phyloP scores from a whole-genome alignment of 2,888 invertebrate genomes.

The Pristionchus arcanus region DNA sequence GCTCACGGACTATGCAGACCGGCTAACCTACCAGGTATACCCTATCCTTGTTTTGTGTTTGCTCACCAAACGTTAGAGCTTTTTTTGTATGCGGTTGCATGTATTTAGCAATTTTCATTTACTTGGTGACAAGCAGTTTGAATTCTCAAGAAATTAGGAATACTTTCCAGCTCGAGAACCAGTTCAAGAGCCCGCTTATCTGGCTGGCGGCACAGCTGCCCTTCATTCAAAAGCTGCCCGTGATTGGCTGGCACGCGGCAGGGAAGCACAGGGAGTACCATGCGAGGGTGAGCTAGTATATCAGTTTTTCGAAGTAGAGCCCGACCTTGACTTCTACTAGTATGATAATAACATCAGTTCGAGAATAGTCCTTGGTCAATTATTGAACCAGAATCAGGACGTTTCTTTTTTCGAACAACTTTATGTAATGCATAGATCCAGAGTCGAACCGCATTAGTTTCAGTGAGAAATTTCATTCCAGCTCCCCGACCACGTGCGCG shows the following conservation, averaged over 20 bases:
- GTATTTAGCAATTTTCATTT: too few species aligned
- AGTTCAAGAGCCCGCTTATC: constrained; percentile 8
- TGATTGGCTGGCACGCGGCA: constrained; percentile 41
- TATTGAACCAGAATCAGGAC: background rate
- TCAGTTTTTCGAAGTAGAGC: background rate
- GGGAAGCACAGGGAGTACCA: background rate
- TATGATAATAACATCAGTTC: too few species aligned
- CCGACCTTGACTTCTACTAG: background rate
- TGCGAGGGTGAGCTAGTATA: background rate
- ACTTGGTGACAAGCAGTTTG: too few species aligned
- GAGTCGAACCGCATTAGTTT: background rate
- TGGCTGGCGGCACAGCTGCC: constrained; percentile 14
- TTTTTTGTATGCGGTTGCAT: too few species aligned
- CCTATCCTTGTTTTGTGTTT: too few species aligned
- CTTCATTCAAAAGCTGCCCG: background rate
- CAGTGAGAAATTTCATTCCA: background rate
- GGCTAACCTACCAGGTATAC: background rate
- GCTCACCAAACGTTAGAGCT: too few species aligned
- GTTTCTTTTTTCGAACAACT: background rate
- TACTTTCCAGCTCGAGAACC: constrained; percentile 1
- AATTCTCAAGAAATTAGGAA: too few species aligned
- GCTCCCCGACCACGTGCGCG: constrained; percentile 18
- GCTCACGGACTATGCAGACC: constrained; percentile 39
- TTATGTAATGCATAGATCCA: too few species aligned
- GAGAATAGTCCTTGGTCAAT: background rate